Evolutionary conservation across 2,888 invertebrate genomes (phyloP).

Genomic region (Laspeyria flexula): DNA sequence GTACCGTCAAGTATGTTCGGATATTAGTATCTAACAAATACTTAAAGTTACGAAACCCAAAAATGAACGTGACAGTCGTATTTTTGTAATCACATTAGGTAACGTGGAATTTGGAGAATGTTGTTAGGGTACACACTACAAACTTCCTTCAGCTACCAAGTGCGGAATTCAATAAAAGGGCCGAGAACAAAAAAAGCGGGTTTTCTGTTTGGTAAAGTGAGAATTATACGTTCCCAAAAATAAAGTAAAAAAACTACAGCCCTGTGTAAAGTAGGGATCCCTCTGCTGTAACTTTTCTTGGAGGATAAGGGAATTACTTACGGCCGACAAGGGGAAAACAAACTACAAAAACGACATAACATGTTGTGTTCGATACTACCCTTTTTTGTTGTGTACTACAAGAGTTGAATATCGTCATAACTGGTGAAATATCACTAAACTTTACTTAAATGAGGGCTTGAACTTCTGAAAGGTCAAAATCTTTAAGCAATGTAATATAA

Average conservation of each 20-base stretch:
- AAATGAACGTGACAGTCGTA: conserved; percentile 48
- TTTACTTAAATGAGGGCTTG: conserved; percentile 6
- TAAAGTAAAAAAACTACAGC: conserved; percentile 65
- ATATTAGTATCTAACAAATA: too few relatives aligned
- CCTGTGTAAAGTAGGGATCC: conserved; percentile 68
- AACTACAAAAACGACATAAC: conserved; percentile 72
- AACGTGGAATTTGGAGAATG: conserved; percentile 65
- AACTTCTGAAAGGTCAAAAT: conserved; percentile 19
- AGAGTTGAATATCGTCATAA: conserved; percentile 21
- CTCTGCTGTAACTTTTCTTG: conserved; percentile 70
- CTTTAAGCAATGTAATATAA: not conserved
- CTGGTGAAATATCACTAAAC: conserved; percentile 14
- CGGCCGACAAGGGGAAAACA: conserved; percentile 74
- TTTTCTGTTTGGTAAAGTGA: conserved; percentile 72
- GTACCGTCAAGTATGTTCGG: too few relatives aligned
- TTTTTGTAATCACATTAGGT: conserved; percentile 63
- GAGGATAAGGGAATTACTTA: conserved; percentile 75
- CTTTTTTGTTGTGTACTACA: conserved; percentile 46
- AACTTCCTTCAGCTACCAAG: conserved; percentile 67
- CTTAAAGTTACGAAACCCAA: conserved; percentile 44
- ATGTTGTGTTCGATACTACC: conserved; percentile 62
- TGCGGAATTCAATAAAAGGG: conserved; percentile 80
- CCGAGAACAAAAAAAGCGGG: conserved; percentile 62
- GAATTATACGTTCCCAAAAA: conserved; percentile 75
- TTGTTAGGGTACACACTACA: conserved; percentile 64